Evolutionary conservation across 2,113 vertebrate genomes (phyloP).

Genomic region (Colistium nudipinnis): DNA sequence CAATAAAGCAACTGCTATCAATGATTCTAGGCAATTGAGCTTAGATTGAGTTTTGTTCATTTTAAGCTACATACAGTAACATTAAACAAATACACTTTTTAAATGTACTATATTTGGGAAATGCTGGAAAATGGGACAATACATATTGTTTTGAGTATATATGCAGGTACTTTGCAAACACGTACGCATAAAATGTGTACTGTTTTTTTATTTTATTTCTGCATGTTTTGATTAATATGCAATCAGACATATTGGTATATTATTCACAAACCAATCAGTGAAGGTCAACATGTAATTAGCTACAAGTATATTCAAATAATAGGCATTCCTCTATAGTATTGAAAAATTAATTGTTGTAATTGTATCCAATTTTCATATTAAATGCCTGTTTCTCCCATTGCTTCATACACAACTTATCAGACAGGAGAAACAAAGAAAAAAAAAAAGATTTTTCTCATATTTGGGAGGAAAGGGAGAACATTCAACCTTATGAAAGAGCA

Average conservation of each 20-base stretch:
- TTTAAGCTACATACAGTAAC: too few species aligned
- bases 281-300: constrained; percentile 7
- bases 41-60: too few species aligned
- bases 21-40: not conserved
- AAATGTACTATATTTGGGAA: too few species aligned
- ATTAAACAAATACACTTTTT: too few species aligned
- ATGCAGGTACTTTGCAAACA: too few species aligned
- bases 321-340: not conserved
- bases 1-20: too few species aligned
- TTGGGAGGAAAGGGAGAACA: constrained; percentile 29
- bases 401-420: constrained; percentile 20
- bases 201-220: not conserved
- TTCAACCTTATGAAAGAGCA: constrained; percentile 44
- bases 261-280: not conserved
- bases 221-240: not conserved
- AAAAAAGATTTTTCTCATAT: not conserved
- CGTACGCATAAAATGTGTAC: not conserved
- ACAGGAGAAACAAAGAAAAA: constrained; percentile 4
- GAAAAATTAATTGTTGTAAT: constrained; percentile 16
- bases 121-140: not conserved
- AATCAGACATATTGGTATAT: not conserved
- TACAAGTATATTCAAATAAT: constrained; percentile 5
- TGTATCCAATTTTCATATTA: constrained; percentile 8
- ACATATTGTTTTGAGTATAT: not conserved
- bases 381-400: not conserved